phyloP scores from a whole-genome alignment of 2,888 invertebrate genomes.

The Amphiduros pacificus region DNA sequence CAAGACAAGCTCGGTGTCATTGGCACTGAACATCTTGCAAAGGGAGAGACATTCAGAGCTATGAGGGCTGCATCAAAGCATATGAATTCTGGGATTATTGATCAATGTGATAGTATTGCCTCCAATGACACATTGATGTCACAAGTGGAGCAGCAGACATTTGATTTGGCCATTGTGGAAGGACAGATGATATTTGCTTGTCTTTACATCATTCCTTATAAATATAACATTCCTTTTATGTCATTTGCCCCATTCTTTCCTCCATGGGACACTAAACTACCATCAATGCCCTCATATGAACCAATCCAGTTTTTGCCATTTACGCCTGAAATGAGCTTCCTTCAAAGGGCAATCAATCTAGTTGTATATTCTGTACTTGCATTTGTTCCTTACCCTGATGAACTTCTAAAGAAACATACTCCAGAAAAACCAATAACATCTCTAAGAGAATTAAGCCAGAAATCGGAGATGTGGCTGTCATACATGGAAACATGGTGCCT shows the following conservation, averaged over 20 bases:
- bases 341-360: no score
- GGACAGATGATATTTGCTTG: neutral
- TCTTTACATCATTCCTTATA: constrained; percentile 3
- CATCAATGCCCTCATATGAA: neutral
- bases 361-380: no score
- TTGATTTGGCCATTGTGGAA: constrained; percentile 3
- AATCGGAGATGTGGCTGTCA: constrained; percentile 1
- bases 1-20: no score
- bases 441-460: neutral
- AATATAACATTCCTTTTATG: constrained; percentile 6
- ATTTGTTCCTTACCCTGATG: no score
- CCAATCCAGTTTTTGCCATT: neutral
- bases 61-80: no score
- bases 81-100: no score
- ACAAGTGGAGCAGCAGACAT: no score
- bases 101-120: no score
- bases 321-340: neutral
- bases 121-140: no score
- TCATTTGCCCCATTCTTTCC: neutral
- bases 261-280: neutral
- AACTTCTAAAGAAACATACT: neutral
- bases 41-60: no score
- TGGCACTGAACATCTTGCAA: no score
- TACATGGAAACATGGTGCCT: constrained; percentile 1
- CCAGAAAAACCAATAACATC: constrained; percentile 2